Percentiles rank a stretch among this genome's conserved stretches.
Conservation (phyloP, 1,140 invertebrate genomes). For the Cydia amplana region DNA sequence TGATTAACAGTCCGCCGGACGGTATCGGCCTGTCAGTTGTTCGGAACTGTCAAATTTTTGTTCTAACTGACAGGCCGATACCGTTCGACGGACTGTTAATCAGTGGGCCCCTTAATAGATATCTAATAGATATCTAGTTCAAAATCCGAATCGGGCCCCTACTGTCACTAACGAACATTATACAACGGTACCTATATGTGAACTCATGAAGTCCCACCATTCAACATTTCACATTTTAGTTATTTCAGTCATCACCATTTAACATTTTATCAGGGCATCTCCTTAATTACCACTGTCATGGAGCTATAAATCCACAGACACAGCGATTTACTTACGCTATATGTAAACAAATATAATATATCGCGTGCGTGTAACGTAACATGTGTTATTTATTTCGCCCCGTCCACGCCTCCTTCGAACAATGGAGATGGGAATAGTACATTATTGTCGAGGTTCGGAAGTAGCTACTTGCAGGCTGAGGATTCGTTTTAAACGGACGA, state of each 20-base stretch:
- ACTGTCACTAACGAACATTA: not conserved
- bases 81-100: too few relatives aligned
- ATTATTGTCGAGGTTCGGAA: too few relatives aligned
- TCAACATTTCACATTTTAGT: constrained; percentile 1
- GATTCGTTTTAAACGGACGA: too few relatives aligned
- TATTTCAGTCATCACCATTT: constrained; percentile 13
- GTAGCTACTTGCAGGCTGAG: too few relatives aligned
- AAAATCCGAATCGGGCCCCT: too few relatives aligned
- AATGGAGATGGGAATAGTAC: constrained; percentile 52
- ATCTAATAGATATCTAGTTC: too few relatives aligned
- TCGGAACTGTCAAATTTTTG: too few relatives aligned
- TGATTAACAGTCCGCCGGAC: too few relatives aligned
- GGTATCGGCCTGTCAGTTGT: too few relatives aligned
- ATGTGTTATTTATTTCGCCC: constrained; percentile 48
- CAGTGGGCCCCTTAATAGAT: too few relatives aligned
- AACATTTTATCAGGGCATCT: constrained; percentile 6
- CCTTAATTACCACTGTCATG: not conserved
- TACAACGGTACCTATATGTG: not conserved
- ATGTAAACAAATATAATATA: constrained; percentile 24
- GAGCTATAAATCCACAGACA: not conserved
- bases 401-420: constrained; percentile 45
- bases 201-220: not conserved
- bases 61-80: too few relatives aligned
- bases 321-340: constrained; percentile 1
- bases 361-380: constrained; percentile 24